phyloP scores from a whole-genome alignment of 2,888 invertebrate species.

The Tuberolachnus salignus region DNA sequence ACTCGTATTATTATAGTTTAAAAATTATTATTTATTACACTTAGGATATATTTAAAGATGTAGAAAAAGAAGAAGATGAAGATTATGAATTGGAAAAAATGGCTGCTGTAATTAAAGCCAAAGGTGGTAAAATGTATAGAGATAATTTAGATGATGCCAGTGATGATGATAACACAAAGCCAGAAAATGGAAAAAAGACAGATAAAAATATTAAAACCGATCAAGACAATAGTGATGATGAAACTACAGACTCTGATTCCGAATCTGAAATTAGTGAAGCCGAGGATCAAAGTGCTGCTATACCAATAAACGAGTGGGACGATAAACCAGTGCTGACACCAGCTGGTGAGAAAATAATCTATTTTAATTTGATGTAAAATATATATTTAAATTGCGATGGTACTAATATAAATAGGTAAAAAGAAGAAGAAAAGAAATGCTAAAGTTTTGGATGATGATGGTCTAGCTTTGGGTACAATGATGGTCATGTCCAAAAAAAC shows the following conservation, averaged over 20 bases:
- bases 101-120: conserved; percentile 62
- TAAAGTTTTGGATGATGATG: conserved; percentile 80
- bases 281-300: conserved; percentile 61
- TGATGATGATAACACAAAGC: conserved; percentile 63
- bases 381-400: conserved; percentile 34
- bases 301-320: conserved; percentile 57
- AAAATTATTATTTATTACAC: conserved; percentile 49
- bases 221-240: conserved; percentile 60
- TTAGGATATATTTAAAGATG: conserved; percentile 65
- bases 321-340: conserved; percentile 46
- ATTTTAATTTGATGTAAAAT: neutral
- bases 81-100: conserved; percentile 84
- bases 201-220: conserved; percentile 58
- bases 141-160: conserved; percentile 65
- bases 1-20: too few species aligned
- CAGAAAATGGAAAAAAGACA: conserved; percentile 57
- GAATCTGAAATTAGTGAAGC: conserved; percentile 60
- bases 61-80: conserved; percentile 83
- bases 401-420: conserved; percentile 62
- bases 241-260: conserved; percentile 62
- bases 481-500: conserved; percentile 89
- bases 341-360: conserved; percentile 34
- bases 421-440: conserved; percentile 68
- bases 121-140: conserved; percentile 57
- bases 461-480: conserved; percentile 89